Evolutionary conservation across 2,888 invertebrate species (phyloP).

Genomic region (Bursaphelenchus okinawaensis): DNA sequence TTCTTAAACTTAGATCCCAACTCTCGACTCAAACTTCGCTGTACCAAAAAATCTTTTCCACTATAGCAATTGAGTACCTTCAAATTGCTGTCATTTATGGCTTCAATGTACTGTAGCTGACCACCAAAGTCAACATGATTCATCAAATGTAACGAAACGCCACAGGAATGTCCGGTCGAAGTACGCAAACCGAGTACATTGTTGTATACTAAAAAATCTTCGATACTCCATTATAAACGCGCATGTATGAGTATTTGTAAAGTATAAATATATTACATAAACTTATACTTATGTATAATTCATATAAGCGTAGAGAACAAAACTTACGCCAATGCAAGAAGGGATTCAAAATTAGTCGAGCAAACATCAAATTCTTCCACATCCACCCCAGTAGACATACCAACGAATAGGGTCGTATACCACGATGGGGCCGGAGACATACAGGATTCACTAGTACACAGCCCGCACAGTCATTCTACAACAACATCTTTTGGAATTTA

Average conservation of each 20-base stretch:
- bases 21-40: conserved; percentile 21
- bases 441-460: conserved; percentile 29
- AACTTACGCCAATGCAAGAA: background rate
- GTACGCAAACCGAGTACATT: conserved; percentile 11
- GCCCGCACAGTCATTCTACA: conserved; percentile 18
- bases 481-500: no score
- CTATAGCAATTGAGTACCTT: conserved; percentile 17
- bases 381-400: conserved; percentile 16
- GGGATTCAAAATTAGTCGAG: conserved; percentile 8
- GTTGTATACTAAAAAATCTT: conserved; percentile 23
- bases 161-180: conserved; percentile 16
- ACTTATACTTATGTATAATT: no score
- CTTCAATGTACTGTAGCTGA: conserved; percentile 17
- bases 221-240: no score
- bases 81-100: conserved; percentile 18
- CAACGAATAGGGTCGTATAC: conserved; percentile 18
- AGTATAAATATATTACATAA: no score
- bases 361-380: background rate
- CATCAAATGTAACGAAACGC: conserved; percentile 20
- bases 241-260: no score
- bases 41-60: conserved; percentile 29
- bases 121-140: conserved; percentile 18
- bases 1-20: conserved; percentile 16
- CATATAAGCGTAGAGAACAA: no score
- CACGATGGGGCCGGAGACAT: conserved; percentile 27